Evolutionary conservation across 1,140 invertebrate species (phyloP).

Genomic region (Temnothorax curvispinosus): DNA sequence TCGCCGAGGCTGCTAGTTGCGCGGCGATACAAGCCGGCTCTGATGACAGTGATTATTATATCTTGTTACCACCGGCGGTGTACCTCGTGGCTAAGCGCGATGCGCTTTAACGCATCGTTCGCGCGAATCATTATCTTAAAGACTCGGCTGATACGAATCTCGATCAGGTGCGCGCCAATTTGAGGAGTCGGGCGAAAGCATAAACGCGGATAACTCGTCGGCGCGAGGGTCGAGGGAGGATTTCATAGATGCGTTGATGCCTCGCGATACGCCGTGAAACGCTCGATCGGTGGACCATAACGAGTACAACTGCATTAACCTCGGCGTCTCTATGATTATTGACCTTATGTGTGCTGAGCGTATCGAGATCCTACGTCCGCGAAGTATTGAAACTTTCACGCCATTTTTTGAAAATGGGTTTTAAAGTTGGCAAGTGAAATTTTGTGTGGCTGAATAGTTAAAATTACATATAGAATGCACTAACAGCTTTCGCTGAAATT

Average conservation of each 20-base stretch:
- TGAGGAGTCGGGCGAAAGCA: constrained; percentile 38
- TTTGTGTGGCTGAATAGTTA: background rate
- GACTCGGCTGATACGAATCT: constrained; percentile 70
- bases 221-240: background rate
- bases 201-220: constrained; percentile 52
- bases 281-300: constrained; percentile 35
- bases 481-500: background rate
- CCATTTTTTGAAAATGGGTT: background rate
- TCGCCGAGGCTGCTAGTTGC: constrained; percentile 48
- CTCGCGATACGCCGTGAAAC: constrained; percentile 29
- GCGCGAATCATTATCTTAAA: constrained; percentile 75
- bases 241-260: constrained; percentile 43
- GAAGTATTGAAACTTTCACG: background rate
- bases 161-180: constrained; percentile 66
- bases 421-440: background rate
- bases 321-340: constrained; percentile 32
- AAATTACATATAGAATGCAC: background rate
- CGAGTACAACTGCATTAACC: constrained; percentile 46
- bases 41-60: constrained; percentile 79
- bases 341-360: background rate
- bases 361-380: background rate
- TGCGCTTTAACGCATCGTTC: constrained; percentile 71
- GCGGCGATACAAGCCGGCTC: constrained; percentile 62
- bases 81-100: constrained; percentile 59
- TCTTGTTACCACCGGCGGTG: constrained; percentile 75